Percentiles rank a stretch among this genome's conserved stretches.
Evolutionary conservation across 2,113 vertebrate genomes (phyloP).

Genomic region (Orcinus orca): DNA sequence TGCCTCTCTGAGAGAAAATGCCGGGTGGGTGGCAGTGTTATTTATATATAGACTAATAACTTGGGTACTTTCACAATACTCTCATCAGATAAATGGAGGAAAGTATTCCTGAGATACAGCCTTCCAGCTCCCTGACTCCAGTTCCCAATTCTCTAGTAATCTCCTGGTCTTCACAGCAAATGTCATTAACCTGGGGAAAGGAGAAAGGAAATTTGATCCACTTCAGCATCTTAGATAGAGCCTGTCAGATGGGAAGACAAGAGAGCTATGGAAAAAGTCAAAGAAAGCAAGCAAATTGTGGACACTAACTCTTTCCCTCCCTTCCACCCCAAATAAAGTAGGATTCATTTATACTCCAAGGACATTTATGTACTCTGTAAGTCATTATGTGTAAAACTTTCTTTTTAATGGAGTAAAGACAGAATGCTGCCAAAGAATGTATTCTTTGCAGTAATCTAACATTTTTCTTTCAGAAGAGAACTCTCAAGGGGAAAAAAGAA

Average conservation of each 20-base stretch:
- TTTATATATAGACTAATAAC: background rate
- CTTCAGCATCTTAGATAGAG: constrained; percentile 4
- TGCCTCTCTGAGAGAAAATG: constrained; percentile 24
- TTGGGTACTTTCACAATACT: background rate
- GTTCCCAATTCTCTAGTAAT: constrained; percentile 8
- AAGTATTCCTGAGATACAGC: constrained; percentile 2
- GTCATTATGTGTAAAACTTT: background rate
- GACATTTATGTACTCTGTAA: background rate
- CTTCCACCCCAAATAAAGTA: background rate
- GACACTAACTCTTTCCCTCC: background rate
- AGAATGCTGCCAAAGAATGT: background rate
- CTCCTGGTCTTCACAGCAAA: constrained; percentile 4
- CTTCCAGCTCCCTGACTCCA: background rate
- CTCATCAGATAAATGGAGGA: background rate
- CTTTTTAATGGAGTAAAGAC: background rate
- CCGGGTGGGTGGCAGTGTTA: background rate
- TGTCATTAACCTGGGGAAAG: background rate
- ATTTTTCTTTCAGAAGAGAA: constrained; percentile 12
- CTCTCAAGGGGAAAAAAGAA: accelerated
- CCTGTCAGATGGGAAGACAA: background rate
- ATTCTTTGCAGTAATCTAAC: background rate
- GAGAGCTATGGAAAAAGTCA: background rate
- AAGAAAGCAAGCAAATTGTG: background rate
- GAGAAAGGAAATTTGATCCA: constrained; percentile 25
- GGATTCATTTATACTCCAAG: background rate